Percentiles rank a stretch among this genome's conserved stretches.
Conservation (phyloP, 2,797 vertebrate genomes). For the Cirrhinus molitorella region DNA sequence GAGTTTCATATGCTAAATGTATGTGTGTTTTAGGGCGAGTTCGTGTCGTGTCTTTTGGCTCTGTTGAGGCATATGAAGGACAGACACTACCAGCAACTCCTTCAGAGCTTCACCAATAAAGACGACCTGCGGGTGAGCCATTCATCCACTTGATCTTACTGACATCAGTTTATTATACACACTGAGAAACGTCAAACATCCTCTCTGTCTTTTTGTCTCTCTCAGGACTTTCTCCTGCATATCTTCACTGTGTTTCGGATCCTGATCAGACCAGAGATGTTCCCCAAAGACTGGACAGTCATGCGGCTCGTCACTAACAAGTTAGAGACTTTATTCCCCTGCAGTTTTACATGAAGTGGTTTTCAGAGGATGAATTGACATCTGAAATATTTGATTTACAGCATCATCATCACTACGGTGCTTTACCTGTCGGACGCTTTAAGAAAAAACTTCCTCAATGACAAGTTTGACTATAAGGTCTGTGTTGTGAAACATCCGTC, state of each 20-base stretch:
- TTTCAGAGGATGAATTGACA: background rate
- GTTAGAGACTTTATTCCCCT: constrained; percentile 76
- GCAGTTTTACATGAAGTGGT: background rate
- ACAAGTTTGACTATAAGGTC: constrained; percentile 99
- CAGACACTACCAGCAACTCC: constrained; percentile 94
- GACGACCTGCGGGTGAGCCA: constrained; percentile 90
- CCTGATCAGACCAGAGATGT: constrained; percentile 97
- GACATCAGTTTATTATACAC: background rate
- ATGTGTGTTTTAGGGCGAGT: constrained; percentile 87
- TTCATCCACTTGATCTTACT: background rate
- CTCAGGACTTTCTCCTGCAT: constrained; percentile 96
- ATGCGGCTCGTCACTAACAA: constrained; percentile 99
- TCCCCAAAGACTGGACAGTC: constrained; percentile 98
- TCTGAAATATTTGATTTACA: constrained; percentile 66
- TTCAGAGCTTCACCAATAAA: constrained; percentile 92
- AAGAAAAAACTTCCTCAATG: constrained; percentile 96
- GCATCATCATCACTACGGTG: constrained; percentile 98
- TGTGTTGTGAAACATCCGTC: constrained; percentile 16
- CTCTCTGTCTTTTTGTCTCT: constrained; percentile 5
- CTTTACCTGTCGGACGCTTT: constrained; percentile 97
- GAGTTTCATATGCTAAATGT: background rate
- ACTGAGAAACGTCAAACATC: background rate
- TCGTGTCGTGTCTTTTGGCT: constrained; percentile 94
- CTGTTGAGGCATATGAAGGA: constrained; percentile 97
- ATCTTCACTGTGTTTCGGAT: constrained; percentile 98